A percentile compares a stretch with the other conserved stretches of the same genome.
phyloP scores from a whole-genome alignment of 2,113 vertebrate species.

The Lycaon pictus region DNA sequence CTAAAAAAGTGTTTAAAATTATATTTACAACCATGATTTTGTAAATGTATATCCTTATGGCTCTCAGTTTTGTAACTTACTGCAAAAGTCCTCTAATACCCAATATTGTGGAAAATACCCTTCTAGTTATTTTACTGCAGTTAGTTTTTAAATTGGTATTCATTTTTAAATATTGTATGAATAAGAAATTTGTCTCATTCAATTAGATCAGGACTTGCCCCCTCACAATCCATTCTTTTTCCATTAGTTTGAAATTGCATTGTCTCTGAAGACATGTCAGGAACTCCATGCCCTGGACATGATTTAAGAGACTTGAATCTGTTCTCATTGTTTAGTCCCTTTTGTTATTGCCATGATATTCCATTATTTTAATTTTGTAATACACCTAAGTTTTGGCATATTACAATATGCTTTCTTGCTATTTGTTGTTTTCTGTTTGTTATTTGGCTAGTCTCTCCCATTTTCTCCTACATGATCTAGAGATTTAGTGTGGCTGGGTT shows the following conservation, averaged over 20 bases:
- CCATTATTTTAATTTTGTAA: neutral
- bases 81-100: neutral
- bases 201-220: neutral
- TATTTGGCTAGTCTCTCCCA: neutral
- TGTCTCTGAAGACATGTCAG: neutral
- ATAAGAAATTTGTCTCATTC: neutral
- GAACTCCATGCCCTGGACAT: too few relatives aligned
- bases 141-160: neutral
- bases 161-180: neutral
- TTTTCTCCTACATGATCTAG: neutral
- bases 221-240: neutral
- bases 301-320: neutral
- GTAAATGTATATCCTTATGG: neutral
- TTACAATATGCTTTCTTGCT: neutral
- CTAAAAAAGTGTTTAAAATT: neutral
- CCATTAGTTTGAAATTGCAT: neutral
- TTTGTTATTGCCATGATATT: neutral
- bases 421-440: neutral
- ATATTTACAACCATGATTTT: neutral
- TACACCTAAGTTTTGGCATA: neutral
- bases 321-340: neutral
- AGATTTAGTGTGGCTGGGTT: neutral
- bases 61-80: neutral
- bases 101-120: neutral
- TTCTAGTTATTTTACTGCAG: neutral